Conservation (phyloP, 35 echinoderm and acorn worm species). For the Ophioderma brevispina region DNA sequence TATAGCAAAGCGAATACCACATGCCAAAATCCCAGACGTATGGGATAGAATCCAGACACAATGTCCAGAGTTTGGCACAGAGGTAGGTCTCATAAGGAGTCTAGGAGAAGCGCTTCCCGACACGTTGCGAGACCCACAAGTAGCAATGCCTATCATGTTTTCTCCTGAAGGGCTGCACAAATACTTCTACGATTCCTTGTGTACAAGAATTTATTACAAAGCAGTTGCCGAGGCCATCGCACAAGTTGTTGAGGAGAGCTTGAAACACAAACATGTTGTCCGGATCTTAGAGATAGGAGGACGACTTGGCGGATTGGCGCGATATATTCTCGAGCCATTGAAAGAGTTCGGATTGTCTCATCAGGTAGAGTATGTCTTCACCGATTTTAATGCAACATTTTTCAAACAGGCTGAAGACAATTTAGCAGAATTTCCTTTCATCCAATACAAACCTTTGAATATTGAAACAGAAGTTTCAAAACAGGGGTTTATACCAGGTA, state of each 20-base stretch:
- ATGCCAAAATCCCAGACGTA: not conserved
- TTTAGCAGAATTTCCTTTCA: slow-evolving; percentile 53
- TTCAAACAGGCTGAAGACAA: slow-evolving; percentile 70
- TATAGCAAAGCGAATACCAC: too few relatives aligned
- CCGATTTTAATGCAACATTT: slow-evolving; percentile 85
- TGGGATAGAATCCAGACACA: not conserved
- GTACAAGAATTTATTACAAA: slow-evolving; percentile 81
- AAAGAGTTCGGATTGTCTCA: slow-evolving; percentile 53
- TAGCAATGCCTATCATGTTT: slow-evolving; percentile 70
- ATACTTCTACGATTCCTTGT: slow-evolving; percentile 82
- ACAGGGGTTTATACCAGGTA: slow-evolving; percentile 85
- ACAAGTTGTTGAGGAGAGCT: slow-evolving; percentile 54
- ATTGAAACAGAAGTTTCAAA: slow-evolving; percentile 74
- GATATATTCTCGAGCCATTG: slow-evolving; percentile 65
- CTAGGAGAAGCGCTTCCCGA: slow-evolving; percentile 75
- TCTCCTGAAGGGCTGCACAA: slow-evolving; percentile 66
- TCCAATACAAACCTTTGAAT: slow-evolving; percentile 88
- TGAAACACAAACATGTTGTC: slow-evolving; percentile 68
- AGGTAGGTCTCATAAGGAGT: slow-evolving; percentile 64
- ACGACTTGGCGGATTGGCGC: slow-evolving; percentile 81
- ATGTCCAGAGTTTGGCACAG: slow-evolving; percentile 60
- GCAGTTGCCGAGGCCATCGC: slow-evolving; percentile 59
- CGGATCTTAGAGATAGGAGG: slow-evolving; percentile 84
- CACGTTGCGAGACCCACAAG: slow-evolving; percentile 68
- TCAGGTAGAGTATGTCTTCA: slow-evolving; percentile 88